Evolutionary conservation across 2,888 invertebrate genomes (phyloP).

Genomic region (Drosophila emarginata): DNA sequence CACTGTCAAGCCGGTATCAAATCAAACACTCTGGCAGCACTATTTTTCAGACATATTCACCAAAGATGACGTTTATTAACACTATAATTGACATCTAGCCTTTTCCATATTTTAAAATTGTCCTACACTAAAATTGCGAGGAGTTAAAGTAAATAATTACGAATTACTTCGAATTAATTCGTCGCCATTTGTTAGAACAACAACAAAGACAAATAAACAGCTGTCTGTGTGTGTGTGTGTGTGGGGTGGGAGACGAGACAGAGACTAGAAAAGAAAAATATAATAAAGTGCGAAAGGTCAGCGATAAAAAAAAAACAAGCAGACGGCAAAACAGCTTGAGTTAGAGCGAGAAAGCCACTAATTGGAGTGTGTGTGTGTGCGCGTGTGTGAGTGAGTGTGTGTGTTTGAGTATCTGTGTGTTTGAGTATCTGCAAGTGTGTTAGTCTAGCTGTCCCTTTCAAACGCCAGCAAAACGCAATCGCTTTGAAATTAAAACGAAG

Average conservation of each 20-base stretch:
- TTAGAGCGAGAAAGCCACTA: conserved; percentile 31
- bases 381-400: conserved; percentile 28
- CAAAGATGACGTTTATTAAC: no score
- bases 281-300: conserved; percentile 80
- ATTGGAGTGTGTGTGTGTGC: conserved; percentile 41
- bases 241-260: conserved; percentile 48
- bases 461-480: conserved; percentile 67
- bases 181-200: no score
- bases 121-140: no score
- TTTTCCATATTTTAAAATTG: no score
- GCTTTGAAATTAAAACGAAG: conserved; percentile 61
- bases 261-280: conserved; percentile 69
- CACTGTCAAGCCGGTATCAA: no score
- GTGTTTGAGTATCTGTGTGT: conserved; percentile 29
- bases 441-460: conserved; percentile 77
- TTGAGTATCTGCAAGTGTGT: conserved; percentile 20
- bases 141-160: no score
- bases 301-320: conserved; percentile 58
- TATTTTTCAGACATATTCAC: no score
- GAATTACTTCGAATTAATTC: no score
- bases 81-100: no score
- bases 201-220: conserved; percentile 1
- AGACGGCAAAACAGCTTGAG: conserved; percentile 36
- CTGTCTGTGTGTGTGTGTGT: conserved; percentile 36
- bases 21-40: no score